Conservation (phyloP, 2,888 invertebrate genomes). For the Rhopalosiphum nymphaeae region DNA sequence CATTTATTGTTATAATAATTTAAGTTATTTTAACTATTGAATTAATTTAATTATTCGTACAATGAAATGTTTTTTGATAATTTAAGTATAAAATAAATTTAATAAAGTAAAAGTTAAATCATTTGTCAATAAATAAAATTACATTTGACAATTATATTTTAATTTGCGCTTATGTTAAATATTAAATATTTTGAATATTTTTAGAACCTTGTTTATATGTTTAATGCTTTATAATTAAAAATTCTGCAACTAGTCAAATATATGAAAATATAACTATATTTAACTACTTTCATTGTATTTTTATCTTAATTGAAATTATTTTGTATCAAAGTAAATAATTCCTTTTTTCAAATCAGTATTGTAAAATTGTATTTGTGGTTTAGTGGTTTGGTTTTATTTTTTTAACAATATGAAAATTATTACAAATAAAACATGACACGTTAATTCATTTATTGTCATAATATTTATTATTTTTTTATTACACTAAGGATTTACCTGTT, state of each 20-base stretch:
- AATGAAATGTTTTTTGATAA: neutral
- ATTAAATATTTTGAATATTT: neutral
- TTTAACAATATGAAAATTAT: neutral
- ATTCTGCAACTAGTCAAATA: neutral
- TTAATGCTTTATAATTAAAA: neutral
- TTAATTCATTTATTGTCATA: neutral
- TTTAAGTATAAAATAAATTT: neutral
- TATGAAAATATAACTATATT: neutral
- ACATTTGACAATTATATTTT: neutral
- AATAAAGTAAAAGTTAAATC: neutral
- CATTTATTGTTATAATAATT: neutral
- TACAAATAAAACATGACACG: neutral
- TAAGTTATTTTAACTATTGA: neutral
- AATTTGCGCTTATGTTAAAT: neutral
- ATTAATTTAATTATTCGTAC: neutral
- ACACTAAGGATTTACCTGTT: neutral
- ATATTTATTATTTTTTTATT: neutral
- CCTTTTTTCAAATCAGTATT: neutral
- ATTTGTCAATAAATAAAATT: neutral
- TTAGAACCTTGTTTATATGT: neutral
- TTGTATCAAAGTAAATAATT: neutral
- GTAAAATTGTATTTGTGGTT: neutral
- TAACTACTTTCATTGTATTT: neutral
- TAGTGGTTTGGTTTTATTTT: neutral
- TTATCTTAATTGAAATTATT: neutral